phyloP scores from a whole-genome alignment of 1,140 invertebrate genomes.

The Alviniconcha marisindica region DNA sequence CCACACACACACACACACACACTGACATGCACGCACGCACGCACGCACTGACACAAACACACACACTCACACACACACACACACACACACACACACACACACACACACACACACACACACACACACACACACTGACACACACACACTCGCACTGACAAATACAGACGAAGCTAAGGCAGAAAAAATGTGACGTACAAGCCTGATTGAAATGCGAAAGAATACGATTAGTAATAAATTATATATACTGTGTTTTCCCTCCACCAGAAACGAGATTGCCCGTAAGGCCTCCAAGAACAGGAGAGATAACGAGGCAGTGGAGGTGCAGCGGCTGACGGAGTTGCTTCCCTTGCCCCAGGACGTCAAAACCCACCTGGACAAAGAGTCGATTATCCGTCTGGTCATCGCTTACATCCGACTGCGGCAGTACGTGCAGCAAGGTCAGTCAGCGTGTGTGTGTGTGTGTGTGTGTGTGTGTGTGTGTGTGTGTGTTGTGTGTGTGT shows the following conservation, averaged over 20 bases:
- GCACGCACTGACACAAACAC: neutral
- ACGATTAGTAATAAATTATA: neutral
- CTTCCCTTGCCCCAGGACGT: neutral
- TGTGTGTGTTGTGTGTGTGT: constrained; percentile 15
- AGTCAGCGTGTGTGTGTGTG: constrained; percentile 5
- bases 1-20: no score
- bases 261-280: constrained; percentile 9
- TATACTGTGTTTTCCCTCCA: neutral
- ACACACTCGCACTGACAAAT: neutral
- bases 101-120: constrained; percentile 16
- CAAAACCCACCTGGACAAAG: neutral
- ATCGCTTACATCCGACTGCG: neutral
- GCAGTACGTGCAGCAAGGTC: neutral
- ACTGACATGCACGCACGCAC: no score
- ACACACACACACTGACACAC: constrained; percentile 22
- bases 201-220: neutral
- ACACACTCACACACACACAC: neutral
- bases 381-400: neutral
- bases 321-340: neutral
- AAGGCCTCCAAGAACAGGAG: constrained; percentile 6
- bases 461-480: constrained; percentile 12
- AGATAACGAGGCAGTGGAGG: neutral
- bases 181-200: neutral
- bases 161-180: no score
- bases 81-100: neutral